These are phyloP conservation scores for Ectropis crepuscularia DNA, from an alignment of 2,888 invertebrate species.

Conservation along the genomic window DNA sequence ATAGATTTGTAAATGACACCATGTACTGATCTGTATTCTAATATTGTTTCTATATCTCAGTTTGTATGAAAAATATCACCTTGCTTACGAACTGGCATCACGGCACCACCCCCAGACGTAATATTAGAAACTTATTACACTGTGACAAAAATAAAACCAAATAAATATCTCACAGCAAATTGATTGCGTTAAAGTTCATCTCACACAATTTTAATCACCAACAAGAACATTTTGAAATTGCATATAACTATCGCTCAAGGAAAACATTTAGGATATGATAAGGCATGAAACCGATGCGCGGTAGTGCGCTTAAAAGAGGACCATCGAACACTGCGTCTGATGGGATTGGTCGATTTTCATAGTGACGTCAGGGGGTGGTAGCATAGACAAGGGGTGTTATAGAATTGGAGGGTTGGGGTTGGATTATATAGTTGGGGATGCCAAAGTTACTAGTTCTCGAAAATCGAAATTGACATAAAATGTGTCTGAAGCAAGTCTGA, in stretches of 20 bases:
- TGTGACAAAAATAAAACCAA: slow-evolving; percentile 66
- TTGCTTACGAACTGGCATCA: slow-evolving; percentile 91
- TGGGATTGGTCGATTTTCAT: slow-evolving; percentile 87
- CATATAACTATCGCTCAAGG: slow-evolving; percentile 71
- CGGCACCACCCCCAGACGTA: slow-evolving; percentile 82
- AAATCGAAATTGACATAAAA: no score
- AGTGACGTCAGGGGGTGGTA: slow-evolving; percentile 85
- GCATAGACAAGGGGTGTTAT: slow-evolving; percentile 76
- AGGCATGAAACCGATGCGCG: slow-evolving; percentile 67
- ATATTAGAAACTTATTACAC: slow-evolving; percentile 71
- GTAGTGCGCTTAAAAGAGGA: slow-evolving; percentile 69
- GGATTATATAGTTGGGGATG: slow-evolving; percentile 44
- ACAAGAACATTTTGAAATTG: slow-evolving; percentile 64
- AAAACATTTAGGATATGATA: slow-evolving; percentile 75
- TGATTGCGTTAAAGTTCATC: slow-evolving; percentile 62
- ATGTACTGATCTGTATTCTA: slow-evolving; percentile 6
- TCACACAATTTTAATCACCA: slow-evolving; percentile 73
- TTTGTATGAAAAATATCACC: slow-evolving; percentile 66
- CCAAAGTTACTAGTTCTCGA: slow-evolving; percentile 24
- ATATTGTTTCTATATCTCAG: not conserved
- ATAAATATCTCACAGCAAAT: slow-evolving; percentile 66
- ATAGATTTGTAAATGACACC: slow-evolving; percentile 44
- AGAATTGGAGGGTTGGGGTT: slow-evolving; percentile 58
- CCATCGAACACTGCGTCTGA: slow-evolving; percentile 79
- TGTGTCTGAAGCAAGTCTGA: no score